phyloP scores from a whole-genome alignment of 2,113 vertebrate genomes.

The Nothocercus julius region DNA sequence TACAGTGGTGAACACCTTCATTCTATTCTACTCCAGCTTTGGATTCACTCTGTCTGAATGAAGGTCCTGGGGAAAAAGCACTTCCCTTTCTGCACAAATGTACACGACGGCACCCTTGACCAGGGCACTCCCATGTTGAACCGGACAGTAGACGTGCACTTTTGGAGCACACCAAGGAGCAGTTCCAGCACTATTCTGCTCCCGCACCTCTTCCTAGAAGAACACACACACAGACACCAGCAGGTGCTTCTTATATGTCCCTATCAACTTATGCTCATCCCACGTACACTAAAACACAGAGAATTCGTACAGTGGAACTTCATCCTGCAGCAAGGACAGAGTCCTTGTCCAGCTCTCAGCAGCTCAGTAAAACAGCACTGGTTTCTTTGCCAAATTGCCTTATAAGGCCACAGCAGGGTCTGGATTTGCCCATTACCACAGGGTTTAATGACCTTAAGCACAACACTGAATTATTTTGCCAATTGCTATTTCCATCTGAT shows the following conservation, averaged over 20 bases:
- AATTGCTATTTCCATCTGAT: slow-evolving; percentile 43
- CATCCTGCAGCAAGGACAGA: neutral
- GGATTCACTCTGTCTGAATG: neutral
- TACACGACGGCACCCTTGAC: neutral
- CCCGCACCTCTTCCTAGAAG: neutral
- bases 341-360: neutral
- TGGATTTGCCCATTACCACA: slow-evolving; percentile 18
- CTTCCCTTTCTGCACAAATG: neutral
- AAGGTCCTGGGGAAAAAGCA: neutral
- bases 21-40: neutral
- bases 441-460: slow-evolving; percentile 37
- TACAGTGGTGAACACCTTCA: neutral
- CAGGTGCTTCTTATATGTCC: neutral
- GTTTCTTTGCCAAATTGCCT: neutral
- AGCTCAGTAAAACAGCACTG: neutral
- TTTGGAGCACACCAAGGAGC: neutral
- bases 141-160: neutral
- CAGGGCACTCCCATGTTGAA: neutral
- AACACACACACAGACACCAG: neutral
- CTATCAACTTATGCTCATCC: neutral
- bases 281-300: neutral
- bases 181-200: neutral
- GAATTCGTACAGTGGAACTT: neutral
- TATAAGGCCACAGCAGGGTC: slow-evolving; percentile 22
- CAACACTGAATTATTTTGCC: slow-evolving; percentile 43